phyloP scores from a whole-genome alignment of 1,140 invertebrate genomes.

The Cydia fagiglandana region DNA sequence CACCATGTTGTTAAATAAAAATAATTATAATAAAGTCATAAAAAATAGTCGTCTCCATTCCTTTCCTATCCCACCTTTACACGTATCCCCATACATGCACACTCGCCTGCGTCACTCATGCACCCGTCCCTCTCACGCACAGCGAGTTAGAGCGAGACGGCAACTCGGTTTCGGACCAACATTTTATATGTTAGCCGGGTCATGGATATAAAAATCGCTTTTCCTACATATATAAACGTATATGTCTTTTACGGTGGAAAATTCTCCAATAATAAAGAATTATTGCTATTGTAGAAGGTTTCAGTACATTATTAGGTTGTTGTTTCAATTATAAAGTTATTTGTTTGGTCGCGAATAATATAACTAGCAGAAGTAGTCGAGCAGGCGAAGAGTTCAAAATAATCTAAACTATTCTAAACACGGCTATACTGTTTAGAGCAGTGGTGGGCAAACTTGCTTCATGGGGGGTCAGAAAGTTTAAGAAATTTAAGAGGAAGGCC shows the following conservation, averaged over 20 bases:
- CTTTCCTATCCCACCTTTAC: conserved; percentile 40
- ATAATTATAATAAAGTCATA: not conserved
- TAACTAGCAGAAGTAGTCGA: too few species aligned
- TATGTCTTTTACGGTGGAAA: conserved; percentile 51
- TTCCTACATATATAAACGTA: conserved; percentile 53
- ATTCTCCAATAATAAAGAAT: conserved; percentile 71
- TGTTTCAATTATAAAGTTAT: conserved; percentile 27
- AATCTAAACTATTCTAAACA: too few species aligned
- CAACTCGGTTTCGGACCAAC: conserved; percentile 70
- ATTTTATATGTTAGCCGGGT: conserved; percentile 78
- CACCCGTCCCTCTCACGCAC: conserved; percentile 53
- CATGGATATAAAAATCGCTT: conserved; percentile 79
- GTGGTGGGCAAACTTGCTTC: too few species aligned
- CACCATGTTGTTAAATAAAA: not conserved
- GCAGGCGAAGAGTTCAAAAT: too few species aligned
- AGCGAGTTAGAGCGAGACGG: conserved; percentile 52
- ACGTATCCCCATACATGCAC: conserved; percentile 58
- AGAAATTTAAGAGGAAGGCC: too few species aligned
- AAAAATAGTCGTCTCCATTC: conserved; percentile 32
- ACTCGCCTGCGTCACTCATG: conserved; percentile 62
- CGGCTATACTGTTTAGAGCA: too few species aligned
- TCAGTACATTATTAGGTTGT: conserved; percentile 39
- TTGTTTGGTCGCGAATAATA: not conserved
- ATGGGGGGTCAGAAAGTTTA: too few species aligned
- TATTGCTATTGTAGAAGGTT: conserved; percentile 55